Percentiles rank a stretch among this genome's conserved stretches.
Evolutionary conservation across 2,113 vertebrate species (phyloP).

Genomic region (Corydoras maculifer): DNA sequence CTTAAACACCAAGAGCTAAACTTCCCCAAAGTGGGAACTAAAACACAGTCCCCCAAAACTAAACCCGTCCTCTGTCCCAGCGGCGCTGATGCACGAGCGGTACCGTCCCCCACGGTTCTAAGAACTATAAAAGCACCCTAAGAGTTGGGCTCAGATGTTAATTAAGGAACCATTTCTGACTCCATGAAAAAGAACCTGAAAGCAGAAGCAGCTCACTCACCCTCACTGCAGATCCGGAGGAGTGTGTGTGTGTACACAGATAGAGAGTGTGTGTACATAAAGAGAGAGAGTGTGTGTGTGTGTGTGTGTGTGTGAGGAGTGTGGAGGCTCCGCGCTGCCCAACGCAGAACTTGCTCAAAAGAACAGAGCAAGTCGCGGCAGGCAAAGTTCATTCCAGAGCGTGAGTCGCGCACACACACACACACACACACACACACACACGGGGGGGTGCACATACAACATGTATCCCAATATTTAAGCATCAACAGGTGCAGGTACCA

Average conservation of each 20-base stretch:
- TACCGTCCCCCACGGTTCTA: too few species aligned
- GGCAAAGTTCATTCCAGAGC: slow-evolving; percentile 42
- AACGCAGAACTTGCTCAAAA: slow-evolving; percentile 6
- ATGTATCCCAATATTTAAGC: background rate
- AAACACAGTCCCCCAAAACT: too few species aligned
- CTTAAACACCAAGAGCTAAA: too few species aligned
- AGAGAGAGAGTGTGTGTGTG: background rate
- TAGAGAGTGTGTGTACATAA: background rate
- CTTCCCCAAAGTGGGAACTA: too few species aligned
- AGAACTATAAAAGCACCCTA: too few species aligned
- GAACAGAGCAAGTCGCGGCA: slow-evolving; percentile 37
- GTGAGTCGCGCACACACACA: background rate
- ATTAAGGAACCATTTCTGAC: too few species aligned
- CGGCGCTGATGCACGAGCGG: too few species aligned
- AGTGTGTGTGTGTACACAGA: too few species aligned
- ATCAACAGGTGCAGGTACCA: slow-evolving; percentile 9
- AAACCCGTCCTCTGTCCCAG: too few species aligned
- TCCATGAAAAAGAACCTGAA: background rate
- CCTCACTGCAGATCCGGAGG: too few species aligned
- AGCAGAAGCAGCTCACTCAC: background rate
- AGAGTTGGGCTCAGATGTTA: too few species aligned
- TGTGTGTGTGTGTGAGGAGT: background rate
- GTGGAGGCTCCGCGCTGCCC: slow-evolving; percentile 1
- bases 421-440: background rate
- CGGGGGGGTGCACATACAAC: background rate